A percentile compares a stretch with the other conserved stretches of the same genome.
These are phyloP conservation scores for Salticus scenicus DNA, from an alignment of 2,888 invertebrate species.

Conservation along the genomic window DNA sequence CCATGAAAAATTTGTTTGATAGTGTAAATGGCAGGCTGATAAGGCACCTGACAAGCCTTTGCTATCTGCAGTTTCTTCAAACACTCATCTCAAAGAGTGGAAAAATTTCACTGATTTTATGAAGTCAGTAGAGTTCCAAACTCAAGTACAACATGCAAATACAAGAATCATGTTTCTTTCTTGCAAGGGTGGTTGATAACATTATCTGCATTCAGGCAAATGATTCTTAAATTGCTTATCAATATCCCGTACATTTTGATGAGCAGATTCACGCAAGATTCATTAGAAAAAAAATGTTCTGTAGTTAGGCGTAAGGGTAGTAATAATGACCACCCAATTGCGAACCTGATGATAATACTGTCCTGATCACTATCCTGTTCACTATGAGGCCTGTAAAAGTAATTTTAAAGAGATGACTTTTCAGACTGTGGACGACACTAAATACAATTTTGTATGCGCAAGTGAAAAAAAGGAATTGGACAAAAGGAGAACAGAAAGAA, in stretches of 20 bases:
- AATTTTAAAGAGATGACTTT: no score
- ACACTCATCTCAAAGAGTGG: neutral
- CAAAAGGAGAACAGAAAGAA: no score
- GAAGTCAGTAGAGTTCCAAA: neutral
- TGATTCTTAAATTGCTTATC: neutral
- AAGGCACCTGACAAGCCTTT: neutral
- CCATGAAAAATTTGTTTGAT: no score
- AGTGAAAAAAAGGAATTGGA: no score
- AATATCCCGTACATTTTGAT: neutral
- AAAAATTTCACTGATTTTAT: neutral
- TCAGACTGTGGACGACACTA: no score
- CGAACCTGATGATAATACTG: neutral
- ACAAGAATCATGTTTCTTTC: neutral
- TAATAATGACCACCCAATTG: conserved; percentile 7
- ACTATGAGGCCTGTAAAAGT: no score
- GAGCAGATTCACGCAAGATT: neutral
- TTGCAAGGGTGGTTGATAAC: neutral
- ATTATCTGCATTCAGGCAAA: neutral
- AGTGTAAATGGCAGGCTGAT: neutral
- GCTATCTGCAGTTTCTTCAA: neutral
- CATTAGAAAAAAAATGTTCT: neutral
- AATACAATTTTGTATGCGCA: no score
- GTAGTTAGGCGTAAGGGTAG: neutral
- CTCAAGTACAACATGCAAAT: neutral
- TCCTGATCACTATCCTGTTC: neutral